Evolutionary conservation across 2,113 vertebrate species (phyloP).

Genomic region (Oreochromis aureus): DNA sequence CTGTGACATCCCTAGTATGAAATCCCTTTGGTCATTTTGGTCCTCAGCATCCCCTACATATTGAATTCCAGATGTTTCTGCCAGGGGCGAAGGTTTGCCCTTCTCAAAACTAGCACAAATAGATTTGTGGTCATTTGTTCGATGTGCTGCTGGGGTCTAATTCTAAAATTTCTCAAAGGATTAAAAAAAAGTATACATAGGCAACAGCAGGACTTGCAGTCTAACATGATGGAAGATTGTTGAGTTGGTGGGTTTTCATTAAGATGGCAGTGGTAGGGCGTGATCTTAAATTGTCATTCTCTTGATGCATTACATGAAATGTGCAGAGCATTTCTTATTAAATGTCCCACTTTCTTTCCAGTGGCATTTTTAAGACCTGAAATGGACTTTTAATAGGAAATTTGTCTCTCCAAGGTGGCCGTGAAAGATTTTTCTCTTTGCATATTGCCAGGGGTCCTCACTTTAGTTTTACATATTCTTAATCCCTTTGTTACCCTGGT

Average conservation of each 20-base stretch:
- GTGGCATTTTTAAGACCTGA: neutral
- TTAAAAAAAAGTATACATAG: neutral
- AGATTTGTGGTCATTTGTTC: neutral
- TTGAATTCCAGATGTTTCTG: neutral
- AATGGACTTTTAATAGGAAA: conserved; percentile 39
- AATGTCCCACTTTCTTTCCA: neutral
- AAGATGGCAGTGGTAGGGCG: neutral
- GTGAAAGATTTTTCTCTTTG: neutral
- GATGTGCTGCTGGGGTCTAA: neutral
- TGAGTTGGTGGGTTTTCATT: neutral
- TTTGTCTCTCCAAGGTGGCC: conserved; percentile 22
- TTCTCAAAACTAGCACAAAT: neutral
- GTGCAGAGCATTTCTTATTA: neutral
- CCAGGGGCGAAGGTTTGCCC: neutral
- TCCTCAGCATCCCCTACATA: neutral
- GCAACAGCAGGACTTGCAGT: neutral
- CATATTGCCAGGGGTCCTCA: neutral
- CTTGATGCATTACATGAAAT: neutral
- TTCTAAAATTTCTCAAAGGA: neutral
- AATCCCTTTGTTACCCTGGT: neutral
- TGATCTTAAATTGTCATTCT: neutral
- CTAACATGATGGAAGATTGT: neutral
- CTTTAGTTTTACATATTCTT: neutral
- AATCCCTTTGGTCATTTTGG: neutral
- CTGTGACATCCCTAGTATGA: neutral